A percentile compares a stretch with the other conserved stretches of the same genome.
Conservation (phyloP, 2,888 invertebrate genomes). For the Colletes collaris region DNA sequence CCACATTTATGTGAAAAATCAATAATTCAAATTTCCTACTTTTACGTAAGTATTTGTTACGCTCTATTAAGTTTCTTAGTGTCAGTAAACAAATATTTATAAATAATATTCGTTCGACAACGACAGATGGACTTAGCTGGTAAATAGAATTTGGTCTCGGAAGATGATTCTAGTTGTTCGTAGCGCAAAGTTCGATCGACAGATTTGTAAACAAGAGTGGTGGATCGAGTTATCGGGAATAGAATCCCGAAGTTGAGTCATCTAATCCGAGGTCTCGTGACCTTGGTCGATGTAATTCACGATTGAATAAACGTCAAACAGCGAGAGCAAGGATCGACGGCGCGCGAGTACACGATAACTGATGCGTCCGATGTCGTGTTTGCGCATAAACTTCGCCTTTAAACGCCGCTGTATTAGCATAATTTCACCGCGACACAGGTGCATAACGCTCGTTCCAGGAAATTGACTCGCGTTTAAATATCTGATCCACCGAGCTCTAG, state of each 20-base stretch:
- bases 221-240: constrained; percentile 34
- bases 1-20: no score
- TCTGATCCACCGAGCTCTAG: not conserved
- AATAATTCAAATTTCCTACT: no score
- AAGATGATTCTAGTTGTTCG: no score
- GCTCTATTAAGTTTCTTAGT: no score
- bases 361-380: constrained; percentile 40
- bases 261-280: constrained; percentile 56
- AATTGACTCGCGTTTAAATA: constrained; percentile 25
- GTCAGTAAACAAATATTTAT: no score
- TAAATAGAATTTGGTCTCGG: no score
- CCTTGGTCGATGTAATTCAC: constrained; percentile 51
- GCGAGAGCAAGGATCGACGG: constrained; percentile 50
- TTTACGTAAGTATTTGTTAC: no score
- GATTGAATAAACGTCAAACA: constrained; percentile 56
- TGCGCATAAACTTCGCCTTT: constrained; percentile 10
- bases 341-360: constrained; percentile 5
- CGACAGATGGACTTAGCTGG: no score
- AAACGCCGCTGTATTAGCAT: constrained; percentile 40
- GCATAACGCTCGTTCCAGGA: constrained; percentile 8
- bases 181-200: no score
- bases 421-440: constrained; percentile 38
- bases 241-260: constrained; percentile 52
- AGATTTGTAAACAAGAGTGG: no score
- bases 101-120: no score